Base-by-base conservation (phyloP, 2,888 invertebrate species). In the Andrena chrysosceles region DNA sequence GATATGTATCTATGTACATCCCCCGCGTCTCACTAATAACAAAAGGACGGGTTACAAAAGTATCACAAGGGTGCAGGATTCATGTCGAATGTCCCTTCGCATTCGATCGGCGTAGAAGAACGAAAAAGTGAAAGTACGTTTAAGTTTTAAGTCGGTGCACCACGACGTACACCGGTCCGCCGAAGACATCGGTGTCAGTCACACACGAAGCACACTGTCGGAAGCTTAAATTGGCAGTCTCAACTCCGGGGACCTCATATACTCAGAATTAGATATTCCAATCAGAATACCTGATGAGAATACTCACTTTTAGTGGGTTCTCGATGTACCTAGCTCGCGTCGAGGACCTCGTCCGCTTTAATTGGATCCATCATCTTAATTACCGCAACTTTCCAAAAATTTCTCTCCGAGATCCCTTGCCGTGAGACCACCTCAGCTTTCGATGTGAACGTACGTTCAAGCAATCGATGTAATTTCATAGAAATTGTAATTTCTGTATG, bases 241-340 rank as follows among this genome's bases (percentile, higher is more conserved):
- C 76, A 73, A 77, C 77, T 60, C 74, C 8, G 56, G 56, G 56
- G 77, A n/a, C 72, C 77, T 85, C 85, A 63, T 85, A 77, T 73
- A 83, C 72, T 75, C 75, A 82, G 83, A 83, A 86, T 87, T 86
- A 86, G 85, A 85, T 86, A 86, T 85, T 87, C 86, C 87, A 87
- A 86, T 86, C 86, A 71, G 86, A 82, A 85, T 77, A 83, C 79
- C 85, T 87, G 83, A 86, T 77, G 86, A 84, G 87, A 86, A 84
- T 82, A 75, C 85, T 77, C 75, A 81, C 79, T 87, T 87, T 85
- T 81, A 81, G 75, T 77, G 77, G 64, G 73, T 71, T 78, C 73
- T 72, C 73, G 62, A 69, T 77, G 76, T 69, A 77, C 77, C 81
- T 84, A 74, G 42, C 26, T 66, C 52, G 70, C 77, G 72, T 70